Evolutionary conservation across 2,113 vertebrate species (phyloP).

Genomic region (Aegithalos caudatus): DNA sequence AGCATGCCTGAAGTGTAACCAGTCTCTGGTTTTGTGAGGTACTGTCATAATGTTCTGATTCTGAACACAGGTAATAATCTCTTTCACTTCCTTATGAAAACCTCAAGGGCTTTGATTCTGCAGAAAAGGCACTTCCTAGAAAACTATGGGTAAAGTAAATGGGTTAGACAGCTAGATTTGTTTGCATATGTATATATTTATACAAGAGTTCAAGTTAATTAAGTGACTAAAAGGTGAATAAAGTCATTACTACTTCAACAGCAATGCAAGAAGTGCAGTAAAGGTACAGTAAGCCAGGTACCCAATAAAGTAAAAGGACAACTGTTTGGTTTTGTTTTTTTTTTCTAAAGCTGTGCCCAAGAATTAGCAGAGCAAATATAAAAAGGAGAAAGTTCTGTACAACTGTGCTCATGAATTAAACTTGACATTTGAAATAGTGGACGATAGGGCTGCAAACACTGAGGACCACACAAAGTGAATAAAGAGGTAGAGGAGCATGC

Average conservation of each 20-base stretch:
- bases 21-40: not conserved
- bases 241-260: not conserved
- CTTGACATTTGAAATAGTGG: not conserved
- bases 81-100: not conserved
- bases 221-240: not conserved
- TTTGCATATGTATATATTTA: not conserved
- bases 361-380: slow-evolving; percentile 24
- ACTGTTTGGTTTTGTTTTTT: not conserved
- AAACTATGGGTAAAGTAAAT: not conserved
- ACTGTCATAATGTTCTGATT: not conserved
- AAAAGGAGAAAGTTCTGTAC: not conserved
- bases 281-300: not conserved
- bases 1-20: not conserved
- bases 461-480: slow-evolving; percentile 43
- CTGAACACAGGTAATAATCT: not conserved
- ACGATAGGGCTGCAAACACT: not conserved
- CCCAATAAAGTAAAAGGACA: not conserved
- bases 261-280: not conserved
- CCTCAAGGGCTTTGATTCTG: not conserved
- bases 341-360: not conserved
- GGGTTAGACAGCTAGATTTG: not conserved
- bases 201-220: not conserved
- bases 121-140: not conserved
- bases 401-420: not conserved
- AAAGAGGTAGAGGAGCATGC: not conserved